Evolutionary conservation across 1,140 invertebrate genomes (phyloP), one percentile per base, ranked within the genome.

Genomic region (Dinothrombium tinctorium): DNA sequence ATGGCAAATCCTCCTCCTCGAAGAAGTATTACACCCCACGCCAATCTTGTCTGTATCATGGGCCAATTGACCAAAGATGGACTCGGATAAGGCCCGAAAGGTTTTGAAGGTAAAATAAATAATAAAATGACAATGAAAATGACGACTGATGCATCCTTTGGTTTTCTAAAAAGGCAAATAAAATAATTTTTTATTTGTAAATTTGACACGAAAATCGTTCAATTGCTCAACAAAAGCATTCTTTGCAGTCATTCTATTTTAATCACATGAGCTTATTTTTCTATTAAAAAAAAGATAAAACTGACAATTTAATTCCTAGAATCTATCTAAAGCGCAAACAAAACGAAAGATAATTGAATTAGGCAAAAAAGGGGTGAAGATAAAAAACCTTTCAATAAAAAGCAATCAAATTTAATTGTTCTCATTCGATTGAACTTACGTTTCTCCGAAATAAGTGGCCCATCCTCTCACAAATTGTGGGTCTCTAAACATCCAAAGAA

Each of bases 1-100:
- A 90, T 62, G 0, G 83, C 80, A 56, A 87, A 86, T 1, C 82
- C 83, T 36, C 79, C 79, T 26, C 80, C 72, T 19, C 64, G 51
- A 11, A 66, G 49, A 4, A 66, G 46, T 14, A 66, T 51, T 3
- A 64, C 48, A 36, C 59, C 59, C 64, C 64, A 66, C 3, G 62
- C 61, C 3, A 64, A 37, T 40, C 57, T 57, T 11, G 56, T 49
- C 36, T 59, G 54, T 3, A 62, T 52, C 4, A 45, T 47, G 15
- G 53, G 46, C 63, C 63, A 65, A 11, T 40, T 48, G 12, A 59
- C 17, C 19, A 59, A 38, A 6, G 43, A 28, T 33, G 29, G 44
- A 19, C 46, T 33, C 15, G 43, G 44, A 29, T 23, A 45, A 12
- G 41, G 31, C 19, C 36, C 35, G 15, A 40, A 20, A 33, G 74